Conservation (phyloP, 2,797 vertebrate species). For the Adrianichthys oophorus region DNA sequence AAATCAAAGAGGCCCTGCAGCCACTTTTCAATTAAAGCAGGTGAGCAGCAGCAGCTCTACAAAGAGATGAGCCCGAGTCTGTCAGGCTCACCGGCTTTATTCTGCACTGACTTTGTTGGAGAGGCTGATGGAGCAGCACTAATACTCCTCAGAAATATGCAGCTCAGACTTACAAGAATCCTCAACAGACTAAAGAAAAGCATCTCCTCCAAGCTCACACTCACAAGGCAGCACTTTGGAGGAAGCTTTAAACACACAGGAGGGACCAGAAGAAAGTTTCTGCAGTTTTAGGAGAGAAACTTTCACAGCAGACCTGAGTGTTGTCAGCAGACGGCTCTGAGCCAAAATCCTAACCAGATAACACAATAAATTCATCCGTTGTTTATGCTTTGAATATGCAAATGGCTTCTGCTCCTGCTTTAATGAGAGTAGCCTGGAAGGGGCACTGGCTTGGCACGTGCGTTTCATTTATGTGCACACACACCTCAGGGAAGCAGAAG, state of each 20-base stretch:
- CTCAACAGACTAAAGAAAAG: slow-evolving; percentile 31
- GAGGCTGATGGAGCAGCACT: slow-evolving; percentile 52
- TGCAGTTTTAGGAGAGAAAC: slow-evolving; percentile 18
- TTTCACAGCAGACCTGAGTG: slow-evolving; percentile 11
- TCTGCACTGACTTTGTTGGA: slow-evolving; percentile 36
- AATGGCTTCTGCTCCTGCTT: slow-evolving; percentile 16
- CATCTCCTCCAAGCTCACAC: slow-evolving; percentile 24
- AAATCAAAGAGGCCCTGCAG: slow-evolving; percentile 17
- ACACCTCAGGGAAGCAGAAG: slow-evolving; percentile 6
- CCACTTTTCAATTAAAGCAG: slow-evolving; percentile 21
- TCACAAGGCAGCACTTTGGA: slow-evolving; percentile 39
- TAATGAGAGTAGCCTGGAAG: slow-evolving; percentile 20
- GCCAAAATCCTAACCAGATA: slow-evolving; percentile 7
- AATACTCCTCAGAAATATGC: slow-evolving; percentile 56
- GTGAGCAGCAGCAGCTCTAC: slow-evolving; percentile 28
- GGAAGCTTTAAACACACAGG: slow-evolving; percentile 19
- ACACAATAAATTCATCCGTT: slow-evolving; percentile 4
- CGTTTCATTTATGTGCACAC: slow-evolving; percentile 7
- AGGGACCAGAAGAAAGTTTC: slow-evolving; percentile 9
- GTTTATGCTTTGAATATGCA: slow-evolving; percentile 18
- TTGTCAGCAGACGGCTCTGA: neutral
- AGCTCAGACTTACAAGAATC: slow-evolving; percentile 56
- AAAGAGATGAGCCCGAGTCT: slow-evolving; percentile 21
- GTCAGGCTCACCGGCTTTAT: slow-evolving; percentile 24
- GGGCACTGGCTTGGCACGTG: neutral